Evolutionary conservation across 2,113 vertebrate species (phyloP), one percentile per base, ranked within the genome.

Genomic region (Charina bottae): DNA sequence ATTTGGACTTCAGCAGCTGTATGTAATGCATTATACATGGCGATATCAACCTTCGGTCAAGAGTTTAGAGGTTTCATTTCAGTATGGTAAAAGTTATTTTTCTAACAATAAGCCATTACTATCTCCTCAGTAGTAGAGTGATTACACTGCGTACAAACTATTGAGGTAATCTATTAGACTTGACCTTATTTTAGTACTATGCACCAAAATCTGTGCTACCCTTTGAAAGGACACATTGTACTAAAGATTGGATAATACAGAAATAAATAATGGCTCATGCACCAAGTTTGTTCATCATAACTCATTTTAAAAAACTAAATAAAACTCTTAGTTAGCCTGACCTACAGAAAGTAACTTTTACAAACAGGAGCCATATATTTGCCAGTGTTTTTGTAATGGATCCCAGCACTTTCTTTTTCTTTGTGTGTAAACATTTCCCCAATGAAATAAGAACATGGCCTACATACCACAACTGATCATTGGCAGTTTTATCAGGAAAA

Each of bases 31-130:
- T 96, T 96, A 95, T 92, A 96, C 55, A 96, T 23, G 93, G 90
- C 72, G 95, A 96, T 92, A 93, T 94, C 86, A 94, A 96, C 28
- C 58, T 62, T 90, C 95, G 95, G 96, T 96, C 95, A 96, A 94
- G 96, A 68, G 97, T 97, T 94, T 93, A 87, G 92, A 89, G 94
- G 37, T 94, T 93, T 94, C 94, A 93, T 91, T 94, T 96, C 93
- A 94, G 94, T 94, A 92, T 94, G 90, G 92, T 68, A 23, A 49
- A 93, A 87, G 88, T 86, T 94, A 92, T 88, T 37, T 72, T 42
- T 17, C 90, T 94, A 64, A 87, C 26, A 87, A 84, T n/a, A 68
- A 72, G 59, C 37, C 83, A 37, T 53, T 46, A 37, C 26, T 26
- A 64, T 53, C 56, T 21, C n/a, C 42, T 55, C 37, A 55, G 17